Percentiles rank a stretch among this genome's conserved stretches.
Conservation (phyloP, 2,888 invertebrate species). For the Steinernema scapterisci region DNA sequence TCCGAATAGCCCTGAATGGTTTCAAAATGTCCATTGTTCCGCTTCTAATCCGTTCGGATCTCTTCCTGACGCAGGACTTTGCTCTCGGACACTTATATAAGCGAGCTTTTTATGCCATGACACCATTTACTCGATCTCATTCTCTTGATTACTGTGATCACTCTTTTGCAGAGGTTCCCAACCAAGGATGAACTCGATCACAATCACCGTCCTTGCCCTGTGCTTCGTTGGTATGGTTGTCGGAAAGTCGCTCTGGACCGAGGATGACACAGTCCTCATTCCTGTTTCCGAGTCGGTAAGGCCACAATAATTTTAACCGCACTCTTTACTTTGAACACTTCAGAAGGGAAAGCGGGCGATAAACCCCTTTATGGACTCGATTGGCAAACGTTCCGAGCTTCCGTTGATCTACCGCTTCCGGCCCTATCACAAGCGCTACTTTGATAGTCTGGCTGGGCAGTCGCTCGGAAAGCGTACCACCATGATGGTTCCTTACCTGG, state of each 20-base stretch:
- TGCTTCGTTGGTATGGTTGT: background rate
- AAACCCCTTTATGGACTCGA: conserved; percentile 62
- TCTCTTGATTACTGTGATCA: background rate
- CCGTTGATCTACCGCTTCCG: conserved; percentile 27
- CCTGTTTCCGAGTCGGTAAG: conserved; percentile 9
- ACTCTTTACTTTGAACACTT: background rate
- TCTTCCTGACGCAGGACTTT: no score
- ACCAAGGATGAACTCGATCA: conserved; percentile 18
- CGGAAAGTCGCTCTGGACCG: conserved; percentile 13
- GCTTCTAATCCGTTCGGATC: no score
- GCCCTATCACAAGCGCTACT: conserved; percentile 47
- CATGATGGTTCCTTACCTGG: conserved; percentile 4
- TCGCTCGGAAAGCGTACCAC: conserved; percentile 53
- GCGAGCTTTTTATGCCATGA: background rate
- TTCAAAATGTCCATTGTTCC: no score
- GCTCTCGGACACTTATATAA: no score
- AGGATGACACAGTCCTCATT: conserved; percentile 9
- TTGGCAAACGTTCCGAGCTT: conserved; percentile 51
- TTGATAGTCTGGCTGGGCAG: conserved; percentile 60
- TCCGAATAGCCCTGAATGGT: no score
- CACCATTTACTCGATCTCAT: background rate
- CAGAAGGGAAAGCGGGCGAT: conserved; percentile 57
- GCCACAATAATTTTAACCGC: no score
- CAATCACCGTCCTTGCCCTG: conserved; percentile 4
- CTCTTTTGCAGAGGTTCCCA: background rate